phyloP scores from a whole-genome alignment of 1,140 invertebrate genomes.

The Drosophila bocqueti region DNA sequence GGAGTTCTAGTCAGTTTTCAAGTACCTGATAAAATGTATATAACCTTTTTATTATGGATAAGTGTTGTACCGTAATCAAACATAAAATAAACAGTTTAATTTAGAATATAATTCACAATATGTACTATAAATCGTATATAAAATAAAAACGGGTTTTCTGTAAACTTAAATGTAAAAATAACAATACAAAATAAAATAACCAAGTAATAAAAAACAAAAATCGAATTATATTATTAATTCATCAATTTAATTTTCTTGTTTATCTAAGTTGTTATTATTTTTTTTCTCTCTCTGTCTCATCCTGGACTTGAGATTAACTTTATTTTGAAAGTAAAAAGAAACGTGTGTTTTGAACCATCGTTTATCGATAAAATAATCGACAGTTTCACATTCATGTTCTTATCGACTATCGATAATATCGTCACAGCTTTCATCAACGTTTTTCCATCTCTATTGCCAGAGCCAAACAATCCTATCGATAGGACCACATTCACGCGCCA shows the following conservation, averaged over 20 bases:
- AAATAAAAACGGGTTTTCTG: no score
- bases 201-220: no score
- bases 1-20: constrained; percentile 63
- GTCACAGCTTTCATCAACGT: background rate
- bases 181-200: no score
- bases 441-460: background rate
- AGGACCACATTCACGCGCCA: constrained; percentile 52
- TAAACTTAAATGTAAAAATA: no score
- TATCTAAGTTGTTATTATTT: background rate
- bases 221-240: no score
- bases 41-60: background rate
- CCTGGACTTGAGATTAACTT: no score
- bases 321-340: background rate
- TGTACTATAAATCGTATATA: no score
- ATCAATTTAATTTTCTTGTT: no score
- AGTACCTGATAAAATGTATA: constrained; percentile 66
- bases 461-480: background rate
- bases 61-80: background rate
- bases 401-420: background rate
- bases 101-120: no score
- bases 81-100: background rate
- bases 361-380: background rate
- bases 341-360: background rate
- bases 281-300: no score
- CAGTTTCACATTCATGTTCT: no score